phyloP scores from a whole-genome alignment of 2,888 invertebrate genomes.

The Hydrotaea cyrtoneurina region DNA sequence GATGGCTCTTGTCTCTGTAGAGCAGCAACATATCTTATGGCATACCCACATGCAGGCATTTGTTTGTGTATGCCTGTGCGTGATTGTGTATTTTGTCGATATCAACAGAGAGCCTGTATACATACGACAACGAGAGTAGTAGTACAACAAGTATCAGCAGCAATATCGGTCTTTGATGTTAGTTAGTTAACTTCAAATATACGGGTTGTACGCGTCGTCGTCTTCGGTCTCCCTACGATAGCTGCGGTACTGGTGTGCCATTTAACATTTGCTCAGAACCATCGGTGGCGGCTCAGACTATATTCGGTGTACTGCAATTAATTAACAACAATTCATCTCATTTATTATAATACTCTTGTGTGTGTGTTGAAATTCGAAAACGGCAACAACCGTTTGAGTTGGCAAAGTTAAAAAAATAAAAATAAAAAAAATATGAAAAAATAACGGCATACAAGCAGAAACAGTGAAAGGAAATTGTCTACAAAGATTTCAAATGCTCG shows the following conservation, averaged over 20 bases:
- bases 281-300: not conserved
- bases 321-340: conserved; percentile 23
- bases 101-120: not conserved
- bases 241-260: not conserved
- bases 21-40: not conserved
- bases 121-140: not conserved
- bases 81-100: not conserved
- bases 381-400: conserved; percentile 22
- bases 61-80: not conserved
- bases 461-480: conserved; percentile 31
- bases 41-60: not conserved
- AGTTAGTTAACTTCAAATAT: not conserved
- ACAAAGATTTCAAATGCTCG: conserved; percentile 24
- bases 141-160: not conserved
- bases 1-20: not conserved
- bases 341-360: conserved; percentile 1
- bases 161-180: not conserved
- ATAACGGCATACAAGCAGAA: not conserved
- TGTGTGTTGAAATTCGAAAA: not conserved
- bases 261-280: conserved; percentile 21
- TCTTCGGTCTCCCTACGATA: not conserved
- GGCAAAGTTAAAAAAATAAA: not conserved
- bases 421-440: not conserved
- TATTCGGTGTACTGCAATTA: conserved; percentile 17
- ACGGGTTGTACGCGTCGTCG: not conserved